Evolutionary conservation across 64 coral and sea anemone species (phyloP).

Genomic region (Dendrophyllia cribrosa): DNA sequence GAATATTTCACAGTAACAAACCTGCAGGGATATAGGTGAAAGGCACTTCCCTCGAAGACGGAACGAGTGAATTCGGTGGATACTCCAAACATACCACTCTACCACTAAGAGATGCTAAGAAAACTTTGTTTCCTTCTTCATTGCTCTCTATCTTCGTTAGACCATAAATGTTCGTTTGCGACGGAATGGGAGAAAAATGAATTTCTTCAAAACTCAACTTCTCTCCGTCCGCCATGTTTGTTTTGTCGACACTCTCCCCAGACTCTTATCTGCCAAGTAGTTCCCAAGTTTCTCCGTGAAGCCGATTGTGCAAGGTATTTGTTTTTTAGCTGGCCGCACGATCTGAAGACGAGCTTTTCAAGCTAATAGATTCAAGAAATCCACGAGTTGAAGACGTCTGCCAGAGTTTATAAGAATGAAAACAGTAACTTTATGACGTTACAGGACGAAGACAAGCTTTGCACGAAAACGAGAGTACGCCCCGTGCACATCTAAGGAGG

Average conservation of each 20-base stretch:
- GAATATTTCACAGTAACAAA: not conserved
- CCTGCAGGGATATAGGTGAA: constrained; percentile 91
- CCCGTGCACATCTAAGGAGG: too few relatives aligned
- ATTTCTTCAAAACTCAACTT: constrained; percentile 77
- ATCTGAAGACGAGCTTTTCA: too few relatives aligned
- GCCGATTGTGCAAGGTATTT: too few relatives aligned
- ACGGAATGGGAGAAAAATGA: constrained; percentile 78
- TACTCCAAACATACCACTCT: constrained; percentile 78
- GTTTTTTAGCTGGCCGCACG: too few relatives aligned
- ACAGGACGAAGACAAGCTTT: too few relatives aligned
- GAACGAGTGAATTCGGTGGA: constrained; percentile 48
- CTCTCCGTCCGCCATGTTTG: constrained; percentile 77
- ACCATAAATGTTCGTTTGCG: constrained; percentile 92
- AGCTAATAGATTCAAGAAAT: too few relatives aligned
- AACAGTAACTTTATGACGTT: too few relatives aligned
- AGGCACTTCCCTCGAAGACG: constrained; percentile 63
- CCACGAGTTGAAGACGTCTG: too few relatives aligned
- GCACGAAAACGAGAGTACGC: too few relatives aligned
- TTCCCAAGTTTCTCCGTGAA: too few relatives aligned
- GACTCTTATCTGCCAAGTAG: not conserved
- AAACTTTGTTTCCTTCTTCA: constrained; percentile 58
- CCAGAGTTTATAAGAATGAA: too few relatives aligned
- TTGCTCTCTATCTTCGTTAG: constrained; percentile 71
- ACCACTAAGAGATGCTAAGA: constrained; percentile 81
- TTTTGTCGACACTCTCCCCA: constrained; percentile 8